Conservation (phyloP, 2,113 vertebrate species). For the Mobula hypostoma region DNA sequence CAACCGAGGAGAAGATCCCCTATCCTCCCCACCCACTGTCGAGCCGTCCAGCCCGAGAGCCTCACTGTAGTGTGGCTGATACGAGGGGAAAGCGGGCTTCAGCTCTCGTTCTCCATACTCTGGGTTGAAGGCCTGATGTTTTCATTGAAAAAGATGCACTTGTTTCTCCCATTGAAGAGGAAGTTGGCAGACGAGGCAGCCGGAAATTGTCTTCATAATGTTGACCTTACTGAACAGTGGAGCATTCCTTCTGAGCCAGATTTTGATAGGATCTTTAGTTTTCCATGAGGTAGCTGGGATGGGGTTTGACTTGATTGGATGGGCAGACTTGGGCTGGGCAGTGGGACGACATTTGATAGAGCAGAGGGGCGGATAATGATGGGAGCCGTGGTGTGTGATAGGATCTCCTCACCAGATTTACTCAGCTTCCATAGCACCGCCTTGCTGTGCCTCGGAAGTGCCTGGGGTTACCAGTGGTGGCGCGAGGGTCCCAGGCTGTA, state of each 20-base stretch:
- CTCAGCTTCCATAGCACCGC: background rate
- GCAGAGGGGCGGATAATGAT: background rate
- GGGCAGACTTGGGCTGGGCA: background rate
- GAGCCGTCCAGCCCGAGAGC: background rate
- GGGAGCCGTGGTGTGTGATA: background rate
- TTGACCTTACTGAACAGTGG: background rate
- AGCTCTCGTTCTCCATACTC: no score
- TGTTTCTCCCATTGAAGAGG: background rate
- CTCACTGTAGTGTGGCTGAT: background rate
- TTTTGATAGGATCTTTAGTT: no score
- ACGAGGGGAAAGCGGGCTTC: background rate
- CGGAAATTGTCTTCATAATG: background rate
- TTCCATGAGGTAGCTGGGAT: background rate
- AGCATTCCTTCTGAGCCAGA: no score
- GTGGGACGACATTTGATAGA: background rate
- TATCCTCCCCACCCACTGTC: background rate
- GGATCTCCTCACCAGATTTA: background rate
- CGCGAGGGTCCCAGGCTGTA: no score
- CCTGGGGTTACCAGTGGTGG: no score
- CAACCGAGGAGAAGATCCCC: background rate
- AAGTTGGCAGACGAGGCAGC: background rate
- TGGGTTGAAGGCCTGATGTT: no score
- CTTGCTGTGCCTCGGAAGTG: background rate
- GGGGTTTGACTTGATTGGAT: background rate
- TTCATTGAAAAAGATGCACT: background rate